Evolutionary conservation across 2,797 vertebrate species (phyloP).

Genomic region (Cercopithecus hamlyni): DNA sequence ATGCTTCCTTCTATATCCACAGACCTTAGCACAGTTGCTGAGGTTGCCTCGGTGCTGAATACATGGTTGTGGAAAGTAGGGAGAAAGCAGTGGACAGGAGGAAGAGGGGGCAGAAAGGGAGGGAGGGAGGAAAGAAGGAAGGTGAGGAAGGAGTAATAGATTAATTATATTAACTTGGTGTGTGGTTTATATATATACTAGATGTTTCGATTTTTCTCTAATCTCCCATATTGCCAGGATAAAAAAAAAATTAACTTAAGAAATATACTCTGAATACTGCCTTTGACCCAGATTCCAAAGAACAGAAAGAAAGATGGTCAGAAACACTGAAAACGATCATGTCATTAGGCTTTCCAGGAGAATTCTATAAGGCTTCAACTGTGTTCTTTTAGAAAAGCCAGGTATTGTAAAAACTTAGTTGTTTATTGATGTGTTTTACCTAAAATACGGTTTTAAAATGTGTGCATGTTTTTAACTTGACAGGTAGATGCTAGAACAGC

Average conservation of each 20-base stretch:
- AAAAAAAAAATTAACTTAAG: not conserved
- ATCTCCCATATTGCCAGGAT: not conserved
- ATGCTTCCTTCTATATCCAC: not conserved
- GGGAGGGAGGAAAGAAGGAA: not conserved
- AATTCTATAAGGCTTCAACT: not conserved
- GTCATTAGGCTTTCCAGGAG: not conserved
- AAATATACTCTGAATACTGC: not conserved
- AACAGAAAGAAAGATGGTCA: not conserved
- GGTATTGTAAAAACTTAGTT: not conserved
- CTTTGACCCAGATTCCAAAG: not conserved
- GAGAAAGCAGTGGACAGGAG: not conserved
- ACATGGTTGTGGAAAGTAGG: fast-evolving
- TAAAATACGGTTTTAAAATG: not conserved
- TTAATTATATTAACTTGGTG: not conserved
- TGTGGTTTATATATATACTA: not conserved
- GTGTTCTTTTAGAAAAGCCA: not conserved
- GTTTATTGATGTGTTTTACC: not conserved
- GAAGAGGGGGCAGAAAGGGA: not conserved
- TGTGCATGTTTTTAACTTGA: not conserved
- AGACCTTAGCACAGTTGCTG: not conserved
- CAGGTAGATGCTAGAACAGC: not conserved
- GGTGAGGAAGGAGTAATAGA: not conserved
- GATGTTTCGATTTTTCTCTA: not conserved
- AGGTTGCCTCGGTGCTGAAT: not conserved
- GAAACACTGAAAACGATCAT: not conserved